Base-by-base conservation (phyloP, 37 sponge, comb jelly and placozoan genomes). In the Axinella damicornis region DNA sequence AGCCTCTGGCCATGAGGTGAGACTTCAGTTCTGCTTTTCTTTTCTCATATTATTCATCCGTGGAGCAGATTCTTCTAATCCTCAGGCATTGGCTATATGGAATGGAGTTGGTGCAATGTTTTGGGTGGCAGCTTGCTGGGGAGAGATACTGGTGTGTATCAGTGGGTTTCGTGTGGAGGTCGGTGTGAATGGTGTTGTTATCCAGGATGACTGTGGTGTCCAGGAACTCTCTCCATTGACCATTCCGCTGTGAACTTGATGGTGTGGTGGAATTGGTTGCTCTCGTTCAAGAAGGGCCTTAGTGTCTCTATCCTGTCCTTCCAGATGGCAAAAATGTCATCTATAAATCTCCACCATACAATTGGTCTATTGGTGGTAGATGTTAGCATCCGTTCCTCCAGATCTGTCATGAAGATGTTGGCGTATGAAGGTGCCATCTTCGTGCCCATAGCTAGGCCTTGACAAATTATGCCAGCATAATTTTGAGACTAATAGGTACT, bases 301-400 rank as follows among this genome's bases (percentile, higher is more conserved):
- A 81, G 36, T 78, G 34, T 5, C 78, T 77, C 74, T 6, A 54
- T 13, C 2, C 36, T 21, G 28, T 72, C 25, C 13, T 20, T 2
- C 84, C 84, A 83, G 46, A 73, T 55, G 27, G 31, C 24, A n/a
- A 71, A 83, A 5, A 83, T 52, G 76, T 84, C 77, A 65, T 84
- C 85, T 19, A 84, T 84, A 36, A 34, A 84, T 79, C 85, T 16
- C 64, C 25, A 46, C 78, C 78, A 85, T 0, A 59, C 24, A 15
- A 0, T 52, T 15, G 78, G 78, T 76, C 27, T 64, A 20, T 27
- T 20, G 52, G 9, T 37, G 32, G n/a, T 59, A 38, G 57, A 41
- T 5, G 35, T 4, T 1, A 82, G 57, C 1, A 67, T 33, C 6
- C 17, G 11, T 58, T 64, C n/a, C 78, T 76, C 85, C 28, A 85